These are phyloP conservation scores for Enteromius afrohamiltoni DNA, from an alignment of 2,797 vertebrate genomes.

Conservation along the genomic window DNA sequence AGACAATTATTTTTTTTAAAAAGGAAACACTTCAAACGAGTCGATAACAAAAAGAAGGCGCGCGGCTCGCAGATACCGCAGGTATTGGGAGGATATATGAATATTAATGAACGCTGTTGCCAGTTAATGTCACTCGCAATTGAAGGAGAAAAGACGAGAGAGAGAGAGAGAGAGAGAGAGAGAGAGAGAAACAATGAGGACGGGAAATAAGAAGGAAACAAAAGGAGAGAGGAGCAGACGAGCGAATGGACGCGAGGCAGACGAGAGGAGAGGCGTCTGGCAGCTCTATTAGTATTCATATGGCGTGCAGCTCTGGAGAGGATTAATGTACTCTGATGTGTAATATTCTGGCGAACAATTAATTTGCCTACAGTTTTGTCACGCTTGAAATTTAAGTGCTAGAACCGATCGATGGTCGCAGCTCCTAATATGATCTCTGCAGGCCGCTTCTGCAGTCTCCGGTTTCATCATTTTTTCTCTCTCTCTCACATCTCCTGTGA, in stretches of 20 bases:
- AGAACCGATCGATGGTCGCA: constrained; percentile 99
- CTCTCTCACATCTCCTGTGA: constrained; percentile 50
- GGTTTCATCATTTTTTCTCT: constrained; percentile 88
- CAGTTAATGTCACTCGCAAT: constrained; percentile 59
- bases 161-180: constrained; percentile 53
- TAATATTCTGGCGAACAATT: constrained; percentile 99
- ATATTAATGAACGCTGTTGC: constrained; percentile 61
- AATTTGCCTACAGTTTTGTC: constrained; percentile 99
- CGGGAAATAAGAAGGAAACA: constrained; percentile 58
- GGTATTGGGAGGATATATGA: constrained; percentile 55
- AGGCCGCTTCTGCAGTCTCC: constrained; percentile 94
- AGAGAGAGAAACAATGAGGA: constrained; percentile 64
- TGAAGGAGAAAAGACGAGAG: constrained; percentile 65
- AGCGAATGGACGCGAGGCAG: constrained; percentile 60
- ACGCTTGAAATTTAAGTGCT: constrained; percentile 99
- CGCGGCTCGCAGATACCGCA: constrained; percentile 43
- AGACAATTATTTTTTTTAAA: constrained; percentile 37
- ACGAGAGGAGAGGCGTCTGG: constrained; percentile 83
- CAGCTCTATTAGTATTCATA: constrained; percentile 95
- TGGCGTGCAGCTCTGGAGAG: constrained; percentile 92
- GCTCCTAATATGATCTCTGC: constrained; percentile 73
- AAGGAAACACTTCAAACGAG: constrained; percentile 45
- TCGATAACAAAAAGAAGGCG: constrained; percentile 26
- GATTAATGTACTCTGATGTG: constrained; percentile 99
- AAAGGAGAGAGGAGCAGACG: constrained; percentile 52